Evolutionary conservation across 2,113 vertebrate species (phyloP), one percentile per base, ranked within the genome.

Genomic region (Pelvicachromis taeniatus): DNA sequence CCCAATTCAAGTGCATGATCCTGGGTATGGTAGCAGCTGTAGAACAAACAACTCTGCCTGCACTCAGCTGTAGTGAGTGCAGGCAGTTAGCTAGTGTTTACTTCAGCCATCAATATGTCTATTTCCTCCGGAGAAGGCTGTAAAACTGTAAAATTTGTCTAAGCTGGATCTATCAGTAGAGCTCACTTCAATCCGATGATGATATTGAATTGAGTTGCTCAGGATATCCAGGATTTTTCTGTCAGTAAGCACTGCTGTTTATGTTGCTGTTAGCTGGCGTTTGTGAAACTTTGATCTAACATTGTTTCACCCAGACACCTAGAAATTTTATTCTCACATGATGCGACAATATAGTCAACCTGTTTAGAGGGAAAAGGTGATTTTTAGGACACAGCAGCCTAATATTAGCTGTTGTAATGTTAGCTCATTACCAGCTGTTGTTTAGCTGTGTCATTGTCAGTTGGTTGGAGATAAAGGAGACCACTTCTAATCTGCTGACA

Each of bases 391-490:
- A n/a, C 58, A 2, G 58, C 35, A 61, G 58, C 31, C 58, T 61
- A 35, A 61, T 35, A 61, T 61, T 11, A 61, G 58, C 17, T 35
- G 9, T 11, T 61, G 58, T 61, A 61, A 61, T 35, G 5, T n/a
- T 35, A 35, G 59, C 59, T 31, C 10, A 63, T n/a, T 7, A 35
- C 59, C 59, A 63, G 9, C 31, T 33, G 31, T 33, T 33, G 31
- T 6, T 33, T 33, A 33, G 31, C 31, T 0, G 0, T 31, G 17
- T 61, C 2, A 35, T n/a, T 63, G 17, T 63, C 59, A 63, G 59
- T 63, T 63, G 10, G 31, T 35, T 31, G 0, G 59, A 63, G 59
- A 12, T 2, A 35, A 63, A 63, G 0, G 0, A 35, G 31, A 63
- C 31, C 59, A 35, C 59, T 31, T 63, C 10, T 35, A 63, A 63